phyloP scores from a whole-genome alignment of 37 sponge, comb jelly and placozoan genomes.

The Chondrilla cf. caribensis region DNA sequence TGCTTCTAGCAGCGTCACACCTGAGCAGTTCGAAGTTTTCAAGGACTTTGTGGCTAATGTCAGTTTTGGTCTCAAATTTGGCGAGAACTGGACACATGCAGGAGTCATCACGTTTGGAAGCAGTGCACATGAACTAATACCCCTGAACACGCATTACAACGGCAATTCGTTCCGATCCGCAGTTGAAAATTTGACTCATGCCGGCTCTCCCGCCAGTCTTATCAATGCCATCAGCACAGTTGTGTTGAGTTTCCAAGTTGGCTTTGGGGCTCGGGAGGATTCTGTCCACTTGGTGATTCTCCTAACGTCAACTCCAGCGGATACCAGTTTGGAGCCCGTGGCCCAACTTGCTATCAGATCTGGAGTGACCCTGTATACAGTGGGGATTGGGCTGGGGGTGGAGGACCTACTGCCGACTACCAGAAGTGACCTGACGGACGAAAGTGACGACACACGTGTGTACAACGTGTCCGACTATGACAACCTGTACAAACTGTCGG shows the following conservation, averaged over 20 bases:
- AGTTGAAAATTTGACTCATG: background rate
- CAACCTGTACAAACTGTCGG: background rate
- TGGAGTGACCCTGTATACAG: background rate
- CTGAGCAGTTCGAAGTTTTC: background rate
- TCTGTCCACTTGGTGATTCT: background rate
- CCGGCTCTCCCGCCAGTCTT: background rate
- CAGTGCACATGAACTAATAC: background rate
- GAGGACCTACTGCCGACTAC: background rate
- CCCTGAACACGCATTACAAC: background rate
- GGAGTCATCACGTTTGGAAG: background rate
- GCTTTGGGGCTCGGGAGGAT: background rate
- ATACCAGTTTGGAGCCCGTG: background rate
- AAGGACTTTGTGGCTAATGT: constrained; percentile 7
- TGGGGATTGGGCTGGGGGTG: background rate
- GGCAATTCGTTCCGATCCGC: background rate
- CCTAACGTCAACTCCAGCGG: background rate
- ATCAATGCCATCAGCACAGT: background rate
- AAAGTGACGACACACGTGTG: background rate
- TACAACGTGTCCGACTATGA: background rate
- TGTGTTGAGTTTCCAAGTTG: background rate
- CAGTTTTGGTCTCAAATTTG: background rate
- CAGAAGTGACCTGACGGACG: background rate
- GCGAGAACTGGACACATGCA: constrained; percentile 4
- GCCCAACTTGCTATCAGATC: background rate
- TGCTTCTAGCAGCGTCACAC: constrained; percentile 4